phyloP scores from a whole-genome alignment of 1,140 invertebrate species.

The Alviniconcha marisindica region DNA sequence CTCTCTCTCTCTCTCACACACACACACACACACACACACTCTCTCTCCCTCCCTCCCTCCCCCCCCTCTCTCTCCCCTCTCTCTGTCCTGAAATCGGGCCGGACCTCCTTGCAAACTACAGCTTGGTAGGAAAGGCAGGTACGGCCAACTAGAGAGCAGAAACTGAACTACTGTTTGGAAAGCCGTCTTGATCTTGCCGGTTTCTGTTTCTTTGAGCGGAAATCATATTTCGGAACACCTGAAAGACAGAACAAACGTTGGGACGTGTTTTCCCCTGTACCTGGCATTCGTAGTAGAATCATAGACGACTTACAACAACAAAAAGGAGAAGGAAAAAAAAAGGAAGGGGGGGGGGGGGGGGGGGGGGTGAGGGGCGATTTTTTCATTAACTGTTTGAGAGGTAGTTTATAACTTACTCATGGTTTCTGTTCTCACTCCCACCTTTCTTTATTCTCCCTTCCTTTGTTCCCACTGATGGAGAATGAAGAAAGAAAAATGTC shows the following conservation, averaged over 20 bases:
- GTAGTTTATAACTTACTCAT: too few relatives aligned
- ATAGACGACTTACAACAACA: background rate
- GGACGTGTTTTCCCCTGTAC: too few relatives aligned
- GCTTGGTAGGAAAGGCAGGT: background rate
- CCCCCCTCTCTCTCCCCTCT: too few relatives aligned
- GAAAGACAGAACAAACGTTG: background rate
- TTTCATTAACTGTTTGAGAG: background rate
- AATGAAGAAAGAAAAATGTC: background rate
- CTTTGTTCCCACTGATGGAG: background rate
- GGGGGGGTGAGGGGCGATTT: background rate
- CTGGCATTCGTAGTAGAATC: too few relatives aligned
- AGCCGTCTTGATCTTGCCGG: background rate
- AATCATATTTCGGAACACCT: background rate
- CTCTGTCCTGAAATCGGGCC: background rate
- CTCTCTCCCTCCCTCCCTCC: too few relatives aligned
- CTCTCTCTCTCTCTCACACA: too few relatives aligned
- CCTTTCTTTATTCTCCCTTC: background rate
- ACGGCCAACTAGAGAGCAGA: background rate
- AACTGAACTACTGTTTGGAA: background rate
- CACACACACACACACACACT: too few relatives aligned
- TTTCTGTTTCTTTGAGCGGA: background rate
- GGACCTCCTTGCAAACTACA: background rate
- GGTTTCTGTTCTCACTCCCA: background rate
- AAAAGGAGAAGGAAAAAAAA: background rate
- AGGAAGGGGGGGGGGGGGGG: background rate